A percentile compares a stretch with the other conserved stretches of the same genome.
phyloP scores from a whole-genome alignment of 2,888 invertebrate genomes.

The Anagyrus pseudococci region DNA sequence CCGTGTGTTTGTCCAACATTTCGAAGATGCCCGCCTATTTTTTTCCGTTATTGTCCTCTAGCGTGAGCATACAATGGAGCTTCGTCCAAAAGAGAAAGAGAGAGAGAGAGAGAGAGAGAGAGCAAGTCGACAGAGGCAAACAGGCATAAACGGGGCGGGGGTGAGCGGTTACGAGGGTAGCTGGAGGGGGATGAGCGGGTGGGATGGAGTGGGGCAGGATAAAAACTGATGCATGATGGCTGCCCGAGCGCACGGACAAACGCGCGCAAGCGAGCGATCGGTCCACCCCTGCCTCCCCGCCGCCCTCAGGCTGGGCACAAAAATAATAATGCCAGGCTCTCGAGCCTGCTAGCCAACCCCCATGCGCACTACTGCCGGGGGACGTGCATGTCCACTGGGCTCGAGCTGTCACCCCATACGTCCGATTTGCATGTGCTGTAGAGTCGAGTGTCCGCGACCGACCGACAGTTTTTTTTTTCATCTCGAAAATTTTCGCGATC shows the following conservation, averaged over 20 bases:
- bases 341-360: slow-evolving; percentile 10
- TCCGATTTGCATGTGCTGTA: slow-evolving; percentile 43
- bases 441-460: neutral
- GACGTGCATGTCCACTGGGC: neutral
- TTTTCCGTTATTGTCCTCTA: neutral
- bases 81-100: slow-evolving; percentile 19
- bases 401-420: slow-evolving; percentile 45
- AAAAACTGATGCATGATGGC: slow-evolving; percentile 46
- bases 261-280: slow-evolving; percentile 24
- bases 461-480: neutral
- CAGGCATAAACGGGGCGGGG: slow-evolving; percentile 34
- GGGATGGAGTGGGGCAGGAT: slow-evolving; percentile 24
- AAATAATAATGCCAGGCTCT: slow-evolving; percentile 42
- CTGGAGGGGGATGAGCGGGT: no score
- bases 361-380: slow-evolving; percentile 4
- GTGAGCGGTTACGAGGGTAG: slow-evolving; percentile 8
- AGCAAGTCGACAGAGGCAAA: slow-evolving; percentile 33
- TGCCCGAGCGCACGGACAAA: slow-evolving; percentile 32
- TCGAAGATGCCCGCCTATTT: slow-evolving; percentile 21
- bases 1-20: slow-evolving; percentile 10
- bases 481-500: neutral
- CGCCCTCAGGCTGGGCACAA: slow-evolving; percentile 27
- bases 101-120: no score
- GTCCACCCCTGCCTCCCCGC: slow-evolving; percentile 44
- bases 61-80: slow-evolving; percentile 30